These are phyloP conservation scores for Luehdorfia chinensis DNA, from an alignment of 1,140 invertebrate genomes.

Conservation along the genomic window DNA sequence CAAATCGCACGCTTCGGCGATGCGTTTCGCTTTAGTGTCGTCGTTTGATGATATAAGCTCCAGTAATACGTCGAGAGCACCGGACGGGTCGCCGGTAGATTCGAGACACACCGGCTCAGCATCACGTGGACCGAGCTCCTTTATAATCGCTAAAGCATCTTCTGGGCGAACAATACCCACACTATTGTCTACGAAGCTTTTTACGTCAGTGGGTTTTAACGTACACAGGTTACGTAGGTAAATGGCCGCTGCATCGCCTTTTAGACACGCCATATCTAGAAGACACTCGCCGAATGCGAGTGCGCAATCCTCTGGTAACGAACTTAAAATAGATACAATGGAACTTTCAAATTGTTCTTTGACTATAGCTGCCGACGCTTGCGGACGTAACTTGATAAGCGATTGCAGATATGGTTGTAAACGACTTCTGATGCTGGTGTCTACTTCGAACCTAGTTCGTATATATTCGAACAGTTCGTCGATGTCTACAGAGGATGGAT, in stretches of 20 bases:
- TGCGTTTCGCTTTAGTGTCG: slow-evolving; percentile 16
- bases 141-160: slow-evolving; percentile 50
- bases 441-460: slow-evolving; percentile 37
- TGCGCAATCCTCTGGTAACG: slow-evolving; percentile 26
- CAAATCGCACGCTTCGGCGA: slow-evolving; percentile 41
- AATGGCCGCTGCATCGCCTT: slow-evolving; percentile 45
- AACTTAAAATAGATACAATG: slow-evolving; percentile 30
- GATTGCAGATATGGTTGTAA: slow-evolving; percentile 33
- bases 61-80: slow-evolving; percentile 42
- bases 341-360: slow-evolving; percentile 38
- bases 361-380: slow-evolving; percentile 46
- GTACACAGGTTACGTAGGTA: slow-evolving; percentile 53
- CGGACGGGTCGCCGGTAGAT: slow-evolving; percentile 47
- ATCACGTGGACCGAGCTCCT: slow-evolving; percentile 37
- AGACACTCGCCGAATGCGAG: slow-evolving; percentile 54
- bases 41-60: slow-evolving; percentile 25
- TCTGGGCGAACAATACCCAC: slow-evolving; percentile 56
- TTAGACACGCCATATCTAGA: slow-evolving; percentile 45
- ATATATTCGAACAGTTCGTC: slow-evolving; percentile 69
- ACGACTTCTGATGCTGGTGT: slow-evolving; percentile 27
- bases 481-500: slow-evolving; percentile 43
- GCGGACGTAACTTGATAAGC: slow-evolving; percentile 44
- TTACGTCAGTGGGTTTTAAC: slow-evolving; percentile 36
- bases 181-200: slow-evolving; percentile 45
- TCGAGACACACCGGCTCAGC: slow-evolving; percentile 65